Percentiles rank a stretch among this genome's conserved stretches.
phyloP scores from a whole-genome alignment of 1,140 invertebrate genomes.

The Melanaphis sacchari region DNA sequence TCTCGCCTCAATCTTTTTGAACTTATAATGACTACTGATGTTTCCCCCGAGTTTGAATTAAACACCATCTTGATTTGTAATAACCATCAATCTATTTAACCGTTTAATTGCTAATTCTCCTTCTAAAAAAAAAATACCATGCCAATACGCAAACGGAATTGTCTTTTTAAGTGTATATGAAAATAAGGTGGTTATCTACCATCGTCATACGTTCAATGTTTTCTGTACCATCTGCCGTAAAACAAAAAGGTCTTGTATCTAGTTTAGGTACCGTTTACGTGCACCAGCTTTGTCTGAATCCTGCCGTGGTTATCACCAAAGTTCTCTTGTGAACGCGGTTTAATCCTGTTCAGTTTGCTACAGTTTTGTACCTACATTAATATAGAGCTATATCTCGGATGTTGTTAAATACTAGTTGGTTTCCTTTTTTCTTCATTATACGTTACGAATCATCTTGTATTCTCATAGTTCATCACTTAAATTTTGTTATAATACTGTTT shows the following conservation, averaged over 20 bases:
- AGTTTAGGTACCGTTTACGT: background rate
- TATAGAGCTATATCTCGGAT: background rate
- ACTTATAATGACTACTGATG: background rate
- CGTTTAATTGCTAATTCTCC: background rate
- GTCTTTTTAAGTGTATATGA: background rate
- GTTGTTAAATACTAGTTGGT: background rate
- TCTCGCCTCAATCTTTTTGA: background rate
- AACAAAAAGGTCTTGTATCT: background rate
- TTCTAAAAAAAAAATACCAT: too few relatives aligned
- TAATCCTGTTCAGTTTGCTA: background rate
- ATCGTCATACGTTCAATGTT: background rate
- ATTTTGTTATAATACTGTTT: background rate
- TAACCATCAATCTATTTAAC: background rate
- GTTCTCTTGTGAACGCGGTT: background rate
- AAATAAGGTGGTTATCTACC: background rate
- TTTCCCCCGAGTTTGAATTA: background rate
- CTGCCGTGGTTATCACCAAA: background rate
- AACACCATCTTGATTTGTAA: background rate
- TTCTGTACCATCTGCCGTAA: background rate
- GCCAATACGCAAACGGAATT: background rate
- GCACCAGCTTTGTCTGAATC: background rate
- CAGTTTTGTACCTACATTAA: background rate
- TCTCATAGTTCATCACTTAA: background rate
- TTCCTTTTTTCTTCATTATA: background rate
- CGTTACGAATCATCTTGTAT: too few relatives aligned